Conservation (phyloP, 1,140 invertebrate genomes). For the Drosophila leontia region DNA sequence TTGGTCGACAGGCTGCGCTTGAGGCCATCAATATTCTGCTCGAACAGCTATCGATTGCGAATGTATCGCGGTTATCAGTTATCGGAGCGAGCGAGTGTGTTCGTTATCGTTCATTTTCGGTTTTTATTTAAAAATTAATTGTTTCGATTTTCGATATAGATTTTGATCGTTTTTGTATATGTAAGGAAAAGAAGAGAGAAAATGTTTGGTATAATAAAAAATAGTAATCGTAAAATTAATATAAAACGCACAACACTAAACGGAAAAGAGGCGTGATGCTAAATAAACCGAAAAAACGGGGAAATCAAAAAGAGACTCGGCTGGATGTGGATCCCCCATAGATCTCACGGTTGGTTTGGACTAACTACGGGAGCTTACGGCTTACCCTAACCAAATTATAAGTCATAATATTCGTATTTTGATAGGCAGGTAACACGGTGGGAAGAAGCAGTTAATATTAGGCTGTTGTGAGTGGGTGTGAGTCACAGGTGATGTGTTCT, state of each 20-base stretch:
- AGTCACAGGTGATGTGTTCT: slow-evolving; percentile 50
- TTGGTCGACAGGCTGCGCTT: slow-evolving; percentile 91
- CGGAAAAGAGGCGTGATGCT: slow-evolving; percentile 9
- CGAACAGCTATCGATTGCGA: slow-evolving; percentile 89
- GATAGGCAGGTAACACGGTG: slow-evolving; percentile 19
- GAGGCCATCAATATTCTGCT: slow-evolving; percentile 93
- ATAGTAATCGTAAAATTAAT: slow-evolving; percentile 58
- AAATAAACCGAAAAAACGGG: background rate
- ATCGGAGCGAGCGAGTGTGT: slow-evolving; percentile 18
- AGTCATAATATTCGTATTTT: slow-evolving; percentile 27
- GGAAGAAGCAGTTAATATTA: slow-evolving; percentile 55
- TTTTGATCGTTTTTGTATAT: slow-evolving; percentile 50
- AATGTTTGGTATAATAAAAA: slow-evolving; percentile 67
- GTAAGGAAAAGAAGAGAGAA: slow-evolving; percentile 75
- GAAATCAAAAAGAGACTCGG: slow-evolving; percentile 1
- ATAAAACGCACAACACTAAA: slow-evolving; percentile 30
- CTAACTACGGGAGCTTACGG: slow-evolving; percentile 11
- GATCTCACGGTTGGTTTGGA: slow-evolving; percentile 7
- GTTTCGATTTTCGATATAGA: slow-evolving; percentile 37
- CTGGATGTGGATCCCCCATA: slow-evolving; percentile 6
- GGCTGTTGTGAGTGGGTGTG: slow-evolving; percentile 48
- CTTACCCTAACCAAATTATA: slow-evolving; percentile 32
- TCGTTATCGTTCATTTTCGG: slow-evolving; percentile 25
- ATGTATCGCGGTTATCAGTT: slow-evolving; percentile 19
- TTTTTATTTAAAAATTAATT: slow-evolving; percentile 43